Conservation (phyloP, 2,113 vertebrate genomes). For the Triplophysa dalaica region DNA sequence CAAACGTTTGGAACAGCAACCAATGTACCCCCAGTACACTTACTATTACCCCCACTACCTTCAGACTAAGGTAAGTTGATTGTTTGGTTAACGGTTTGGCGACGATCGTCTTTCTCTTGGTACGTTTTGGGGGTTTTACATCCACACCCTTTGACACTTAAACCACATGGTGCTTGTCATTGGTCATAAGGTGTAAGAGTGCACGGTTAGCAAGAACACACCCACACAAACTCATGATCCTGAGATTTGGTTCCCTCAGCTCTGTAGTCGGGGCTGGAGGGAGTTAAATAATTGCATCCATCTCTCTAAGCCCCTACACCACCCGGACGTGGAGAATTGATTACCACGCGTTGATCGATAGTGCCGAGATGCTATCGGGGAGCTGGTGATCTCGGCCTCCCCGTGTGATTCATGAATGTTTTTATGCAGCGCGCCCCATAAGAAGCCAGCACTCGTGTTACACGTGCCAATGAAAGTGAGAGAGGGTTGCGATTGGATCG, state of each 20-base stretch:
- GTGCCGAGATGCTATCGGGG: conserved; percentile 58
- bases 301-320: conserved; percentile 55
- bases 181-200: background rate
- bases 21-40: conserved; percentile 94
- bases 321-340: conserved; percentile 62
- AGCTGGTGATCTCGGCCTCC: conserved; percentile 57
- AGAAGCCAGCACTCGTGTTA: conserved; percentile 62
- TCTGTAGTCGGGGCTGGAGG: conserved; percentile 42
- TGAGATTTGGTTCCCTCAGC: conserved; percentile 44
- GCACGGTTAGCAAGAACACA: conserved; percentile 26
- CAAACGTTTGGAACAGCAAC: conserved; percentile 91
- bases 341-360: conserved; percentile 61
- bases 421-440: conserved; percentile 36
- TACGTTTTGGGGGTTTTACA: conserved; percentile 4
- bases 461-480: conserved; percentile 57
- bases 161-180: conserved; percentile 4
- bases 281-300: conserved; percentile 51
- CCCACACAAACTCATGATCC: conserved; percentile 40
- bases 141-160: background rate
- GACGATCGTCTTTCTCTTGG: conserved; percentile 47
- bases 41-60: conserved; percentile 92
- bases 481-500: conserved; percentile 36
- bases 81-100: background rate
- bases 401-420: conserved; percentile 58
- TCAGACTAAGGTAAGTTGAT: conserved; percentile 85